These are phyloP conservation scores for Chlorospingus semifuscus DNA, from an alignment of 2,797 vertebrate genomes.

Conservation along the genomic window DNA sequence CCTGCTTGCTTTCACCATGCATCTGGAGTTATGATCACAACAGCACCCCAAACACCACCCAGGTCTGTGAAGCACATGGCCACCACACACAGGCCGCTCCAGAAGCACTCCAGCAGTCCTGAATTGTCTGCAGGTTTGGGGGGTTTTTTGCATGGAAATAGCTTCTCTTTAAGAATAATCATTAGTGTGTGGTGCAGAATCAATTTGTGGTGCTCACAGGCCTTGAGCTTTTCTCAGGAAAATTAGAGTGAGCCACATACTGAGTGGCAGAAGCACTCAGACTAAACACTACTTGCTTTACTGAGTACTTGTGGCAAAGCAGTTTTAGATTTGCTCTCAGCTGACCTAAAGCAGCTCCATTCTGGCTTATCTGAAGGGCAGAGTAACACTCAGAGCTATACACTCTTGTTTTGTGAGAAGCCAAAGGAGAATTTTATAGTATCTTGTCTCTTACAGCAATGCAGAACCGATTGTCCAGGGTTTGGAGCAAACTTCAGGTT, in stretches of 20 bases:
- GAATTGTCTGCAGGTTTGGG: neutral
- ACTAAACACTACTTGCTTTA: neutral
- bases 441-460: neutral
- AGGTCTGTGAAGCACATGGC: neutral
- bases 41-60: neutral
- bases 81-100: neutral
- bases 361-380: neutral
- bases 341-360: neutral
- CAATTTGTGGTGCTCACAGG: neutral
- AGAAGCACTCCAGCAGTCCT: neutral
- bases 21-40: neutral
- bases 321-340: neutral
- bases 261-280: neutral
- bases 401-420: neutral
- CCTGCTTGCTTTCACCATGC: neutral
- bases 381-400: neutral
- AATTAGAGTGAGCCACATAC: neutral
- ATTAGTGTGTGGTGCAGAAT: neutral
- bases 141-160: neutral
- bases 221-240: neutral
- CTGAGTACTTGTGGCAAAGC: neutral
- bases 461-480: neutral
- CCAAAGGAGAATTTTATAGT: neutral
- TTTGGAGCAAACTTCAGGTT: neutral
- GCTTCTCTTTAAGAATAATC: neutral